A percentile compares a stretch with the other conserved stretches of the same genome.
These are phyloP conservation scores for Callimorpha dominula DNA, from an alignment of 2,888 invertebrate species.

Conservation along the genomic window DNA sequence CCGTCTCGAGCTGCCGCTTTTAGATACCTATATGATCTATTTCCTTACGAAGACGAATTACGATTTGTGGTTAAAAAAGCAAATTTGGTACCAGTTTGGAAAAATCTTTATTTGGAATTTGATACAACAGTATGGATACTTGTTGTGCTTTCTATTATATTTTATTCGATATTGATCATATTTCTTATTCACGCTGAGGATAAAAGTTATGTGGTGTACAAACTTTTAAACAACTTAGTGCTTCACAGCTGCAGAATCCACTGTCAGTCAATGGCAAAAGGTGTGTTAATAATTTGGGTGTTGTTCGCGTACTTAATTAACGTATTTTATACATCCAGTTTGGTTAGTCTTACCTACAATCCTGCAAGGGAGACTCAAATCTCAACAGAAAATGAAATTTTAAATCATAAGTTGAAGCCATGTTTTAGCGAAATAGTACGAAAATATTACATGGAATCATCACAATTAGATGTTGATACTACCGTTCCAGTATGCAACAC, in stretches of 20 bases:
- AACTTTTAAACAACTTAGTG: slow-evolving; percentile 29
- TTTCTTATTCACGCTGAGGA: slow-evolving; percentile 25
- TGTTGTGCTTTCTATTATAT: slow-evolving; percentile 25
- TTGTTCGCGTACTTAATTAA: slow-evolving; percentile 59
- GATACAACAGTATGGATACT: slow-evolving; percentile 38
- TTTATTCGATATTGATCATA: slow-evolving; percentile 30
- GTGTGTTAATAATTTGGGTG: slow-evolving; percentile 61
- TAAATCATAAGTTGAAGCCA: slow-evolving; percentile 18
- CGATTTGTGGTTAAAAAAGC: slow-evolving; percentile 61
- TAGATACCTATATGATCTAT: slow-evolving; percentile 55
- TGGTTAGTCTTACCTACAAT: slow-evolving; percentile 52
- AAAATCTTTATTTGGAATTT: slow-evolving; percentile 55
- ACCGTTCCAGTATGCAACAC: slow-evolving; percentile 8
- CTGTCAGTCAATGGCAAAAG: slow-evolving; percentile 15
- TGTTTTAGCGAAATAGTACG: slow-evolving; percentile 38
- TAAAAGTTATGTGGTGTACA: slow-evolving; percentile 27
- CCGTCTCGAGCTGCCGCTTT: slow-evolving; percentile 51
- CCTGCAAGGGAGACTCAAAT: slow-evolving; percentile 48
- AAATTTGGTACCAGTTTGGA: slow-evolving; percentile 50
- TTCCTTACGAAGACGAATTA: slow-evolving; percentile 60
- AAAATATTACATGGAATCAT: slow-evolving; percentile 36
- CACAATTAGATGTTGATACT: slow-evolving; percentile 19
- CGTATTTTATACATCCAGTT: slow-evolving; percentile 44
- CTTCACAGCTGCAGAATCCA: slow-evolving; percentile 24
- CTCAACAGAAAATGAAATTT: slow-evolving; percentile 31